Evolutionary conservation across 2,888 invertebrate genomes (phyloP).

Genomic region (Melanotus villosus): DNA sequence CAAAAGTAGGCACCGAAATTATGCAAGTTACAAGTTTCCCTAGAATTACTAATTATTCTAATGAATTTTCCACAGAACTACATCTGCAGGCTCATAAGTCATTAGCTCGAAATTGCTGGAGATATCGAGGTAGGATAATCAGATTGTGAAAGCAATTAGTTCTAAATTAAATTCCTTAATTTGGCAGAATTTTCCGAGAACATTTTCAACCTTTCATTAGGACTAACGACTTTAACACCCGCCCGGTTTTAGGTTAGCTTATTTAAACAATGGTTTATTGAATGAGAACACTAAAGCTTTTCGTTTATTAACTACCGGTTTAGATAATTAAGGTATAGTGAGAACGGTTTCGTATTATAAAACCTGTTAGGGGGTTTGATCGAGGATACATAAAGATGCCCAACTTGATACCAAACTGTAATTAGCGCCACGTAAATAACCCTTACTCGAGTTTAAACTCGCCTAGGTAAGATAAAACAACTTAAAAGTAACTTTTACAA

Average conservation of each 20-base stretch:
- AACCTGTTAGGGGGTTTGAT: not conserved
- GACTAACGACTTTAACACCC: slow-evolving; percentile 21
- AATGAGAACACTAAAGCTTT: not conserved
- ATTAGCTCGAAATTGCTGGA: slow-evolving; percentile 37
- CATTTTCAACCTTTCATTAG: slow-evolving; percentile 31
- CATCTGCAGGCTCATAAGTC: slow-evolving; percentile 41
- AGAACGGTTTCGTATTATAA: not conserved
- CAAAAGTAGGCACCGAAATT: slow-evolving; percentile 26
- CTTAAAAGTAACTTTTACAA: too few species aligned
- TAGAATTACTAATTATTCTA: slow-evolving; percentile 40
- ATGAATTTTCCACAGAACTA: slow-evolving; percentile 43
- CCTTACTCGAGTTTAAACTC: too few species aligned
- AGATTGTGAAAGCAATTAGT: slow-evolving; percentile 35
- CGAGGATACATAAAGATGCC: not conserved
- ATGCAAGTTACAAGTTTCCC: slow-evolving; percentile 28
- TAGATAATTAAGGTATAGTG: not conserved
- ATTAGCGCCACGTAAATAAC: too few species aligned
- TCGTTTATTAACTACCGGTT: not conserved
- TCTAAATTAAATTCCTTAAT: slow-evolving; percentile 32
- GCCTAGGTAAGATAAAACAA: too few species aligned
- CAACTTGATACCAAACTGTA: too few species aligned
- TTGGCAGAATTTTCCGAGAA: slow-evolving; percentile 25
- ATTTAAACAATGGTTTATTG: not conserved
- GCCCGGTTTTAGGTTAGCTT: slow-evolving; percentile 11
- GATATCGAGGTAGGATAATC: slow-evolving; percentile 39